Conservation (phyloP, 2,113 vertebrate species). For the Pycnonotus jocosus region DNA sequence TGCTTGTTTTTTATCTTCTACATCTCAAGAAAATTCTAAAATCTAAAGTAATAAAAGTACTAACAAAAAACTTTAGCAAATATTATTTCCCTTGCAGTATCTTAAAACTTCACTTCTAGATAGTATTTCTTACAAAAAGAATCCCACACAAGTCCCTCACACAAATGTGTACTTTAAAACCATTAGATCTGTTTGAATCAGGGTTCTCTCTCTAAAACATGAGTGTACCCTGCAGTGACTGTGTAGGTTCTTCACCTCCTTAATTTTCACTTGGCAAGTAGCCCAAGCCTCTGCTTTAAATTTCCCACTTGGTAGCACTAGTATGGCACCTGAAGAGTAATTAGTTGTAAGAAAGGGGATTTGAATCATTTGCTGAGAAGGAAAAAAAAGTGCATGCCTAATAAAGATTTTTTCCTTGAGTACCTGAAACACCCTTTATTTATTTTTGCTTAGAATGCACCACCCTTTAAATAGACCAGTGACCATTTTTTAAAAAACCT, state of each 20-base stretch:
- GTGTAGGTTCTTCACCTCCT: constrained; percentile 29
- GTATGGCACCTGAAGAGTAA: constrained; percentile 48
- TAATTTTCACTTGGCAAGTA: constrained; percentile 57
- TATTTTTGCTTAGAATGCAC: constrained; percentile 35
- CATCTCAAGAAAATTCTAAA: background rate
- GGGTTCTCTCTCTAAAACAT: constrained; percentile 19
- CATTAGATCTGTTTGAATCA: background rate
- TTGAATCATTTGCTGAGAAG: constrained; percentile 53
- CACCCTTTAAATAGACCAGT: background rate
- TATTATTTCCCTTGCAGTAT: background rate
- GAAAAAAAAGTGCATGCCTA: constrained; percentile 42
- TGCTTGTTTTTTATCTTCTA: background rate
- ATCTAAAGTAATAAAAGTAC: background rate
- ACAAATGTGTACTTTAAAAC: background rate
- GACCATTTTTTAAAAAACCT: background rate
- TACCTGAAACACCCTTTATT: background rate
- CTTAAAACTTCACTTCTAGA: background rate
- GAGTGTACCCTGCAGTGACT: constrained; percentile 13
- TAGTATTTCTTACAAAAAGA: background rate
- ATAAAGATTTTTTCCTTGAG: constrained; percentile 54
- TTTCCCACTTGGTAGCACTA: constrained; percentile 55
- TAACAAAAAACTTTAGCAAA: background rate
- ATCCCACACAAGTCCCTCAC: background rate
- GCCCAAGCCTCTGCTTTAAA: constrained; percentile 45
- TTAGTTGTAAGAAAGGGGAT: constrained; percentile 52